Base-by-base conservation (phyloP, 2,113 vertebrate genomes). In the Corvus cornix region DNA sequence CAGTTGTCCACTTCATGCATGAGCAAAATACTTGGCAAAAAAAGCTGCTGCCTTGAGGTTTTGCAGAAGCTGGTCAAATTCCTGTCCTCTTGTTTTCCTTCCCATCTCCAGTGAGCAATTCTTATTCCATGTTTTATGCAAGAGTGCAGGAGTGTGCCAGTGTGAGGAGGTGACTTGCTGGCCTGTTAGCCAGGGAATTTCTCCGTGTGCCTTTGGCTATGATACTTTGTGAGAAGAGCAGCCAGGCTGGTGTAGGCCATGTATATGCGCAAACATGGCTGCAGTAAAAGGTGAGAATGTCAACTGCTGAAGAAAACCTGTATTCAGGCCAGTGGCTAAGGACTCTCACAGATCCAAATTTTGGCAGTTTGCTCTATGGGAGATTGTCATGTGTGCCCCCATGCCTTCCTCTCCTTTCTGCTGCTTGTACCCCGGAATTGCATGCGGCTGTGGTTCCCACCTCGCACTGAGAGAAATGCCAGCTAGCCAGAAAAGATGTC, bases 401-500 rank as follows among this genome's bases (percentile, higher is more conserved):
- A 1, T 26, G 53, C 62, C 73, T 62, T 81, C 59, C 43, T 74
- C 55, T 93, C 60, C 41, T 78, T 21, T 86, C 52, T 94, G n/a
- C 46, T 73, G 19, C 84, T 83, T 3, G 3, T 64, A 39, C 39
- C 73, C 80, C 77, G 89, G 68, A 75, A 28, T n/a, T 9, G 9
- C 46, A 31, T 0, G 4, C 4, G 59, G 70, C 46, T 82, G 62
- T 0, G 4, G 86, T 72, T 95, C 83, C 89, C 72, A 82, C 59
- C 77, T 94, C 31, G 5, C 2, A 1, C 62, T 12, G 49, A 84
- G 35, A 56, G 66, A 87, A 70, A 43, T 3, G 9, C 51, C 1
- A 8, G 39, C 94, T 90, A 28, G 70, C 81, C 60, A 86, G 94
- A 92, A 94, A 92, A 93, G 79, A 94, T 79, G 88, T 90, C 53